phyloP scores from a whole-genome alignment of 2,888 invertebrate species.

The Chloroclystis v-ata region DNA sequence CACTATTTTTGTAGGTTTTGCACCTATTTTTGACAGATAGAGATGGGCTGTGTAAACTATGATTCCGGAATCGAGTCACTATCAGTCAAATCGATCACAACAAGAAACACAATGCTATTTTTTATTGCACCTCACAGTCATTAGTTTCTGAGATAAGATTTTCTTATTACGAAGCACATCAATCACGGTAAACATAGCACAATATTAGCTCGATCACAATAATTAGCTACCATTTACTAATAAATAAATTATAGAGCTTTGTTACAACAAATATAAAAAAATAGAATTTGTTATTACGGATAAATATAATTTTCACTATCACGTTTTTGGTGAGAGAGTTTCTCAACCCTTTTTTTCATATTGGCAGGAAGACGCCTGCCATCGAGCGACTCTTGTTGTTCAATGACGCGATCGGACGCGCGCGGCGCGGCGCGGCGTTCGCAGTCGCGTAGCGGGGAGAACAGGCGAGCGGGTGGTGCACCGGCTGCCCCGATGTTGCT shows the following conservation, averaged over 20 bases:
- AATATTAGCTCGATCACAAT: conserved; percentile 66
- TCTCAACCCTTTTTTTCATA: conserved; percentile 72
- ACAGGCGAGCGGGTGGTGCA: conserved; percentile 68
- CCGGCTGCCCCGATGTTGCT: conserved; percentile 74
- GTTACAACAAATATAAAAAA: conserved; percentile 73
- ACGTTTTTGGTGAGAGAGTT: conserved; percentile 71
- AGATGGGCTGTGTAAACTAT: conserved; percentile 56
- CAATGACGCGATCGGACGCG: conserved; percentile 72
- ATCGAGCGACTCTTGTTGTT: conserved; percentile 77
- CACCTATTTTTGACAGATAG: conserved; percentile 67
- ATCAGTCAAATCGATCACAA: conserved; percentile 56
- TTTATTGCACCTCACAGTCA: conserved; percentile 60
- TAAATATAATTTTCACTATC: conserved; percentile 74
- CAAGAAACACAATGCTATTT: conserved; percentile 48
- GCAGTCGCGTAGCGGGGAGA: conserved; percentile 73
- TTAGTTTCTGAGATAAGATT: conserved; percentile 49
- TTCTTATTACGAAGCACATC: conserved; percentile 65
- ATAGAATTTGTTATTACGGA: conserved; percentile 67
- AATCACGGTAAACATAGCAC: conserved; percentile 63
- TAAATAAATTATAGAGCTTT: conserved; percentile 67
- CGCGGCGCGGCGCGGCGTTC: conserved; percentile 53
- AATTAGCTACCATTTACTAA: conserved; percentile 75
- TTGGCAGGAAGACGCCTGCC: conserved; percentile 75
- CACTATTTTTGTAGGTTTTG: conserved; percentile 68
- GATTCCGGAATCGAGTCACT: conserved; percentile 59